A percentile compares a stretch with the other conserved stretches of the same genome.
Conservation (phyloP, 1,140 invertebrate species). For the Sarcophaga peregrina region DNA sequence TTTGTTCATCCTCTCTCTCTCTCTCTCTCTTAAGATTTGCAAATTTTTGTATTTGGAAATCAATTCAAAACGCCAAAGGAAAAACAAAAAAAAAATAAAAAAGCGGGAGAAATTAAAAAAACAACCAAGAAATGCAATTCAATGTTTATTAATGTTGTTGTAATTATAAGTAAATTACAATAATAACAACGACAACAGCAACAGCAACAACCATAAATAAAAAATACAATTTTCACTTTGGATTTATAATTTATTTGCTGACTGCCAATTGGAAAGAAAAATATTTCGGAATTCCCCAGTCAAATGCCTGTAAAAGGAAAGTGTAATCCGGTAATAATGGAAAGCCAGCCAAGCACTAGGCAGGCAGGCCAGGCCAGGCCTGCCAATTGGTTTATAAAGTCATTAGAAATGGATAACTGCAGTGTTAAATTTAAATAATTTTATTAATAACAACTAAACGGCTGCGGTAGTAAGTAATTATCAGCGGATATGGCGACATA, state of each 20-base stretch:
- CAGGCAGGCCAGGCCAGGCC: no score
- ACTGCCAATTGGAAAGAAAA: background rate
- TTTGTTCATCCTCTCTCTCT: no score
- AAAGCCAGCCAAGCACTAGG: background rate
- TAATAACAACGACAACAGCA: background rate
- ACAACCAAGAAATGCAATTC: no score
- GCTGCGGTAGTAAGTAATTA: background rate
- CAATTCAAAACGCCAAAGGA: no score
- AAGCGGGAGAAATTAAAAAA: no score
- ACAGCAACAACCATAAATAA: background rate
- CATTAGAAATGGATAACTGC: background rate
- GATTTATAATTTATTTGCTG: background rate
- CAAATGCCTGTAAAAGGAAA: background rate
- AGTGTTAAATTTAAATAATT: background rate
- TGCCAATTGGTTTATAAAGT: no score
- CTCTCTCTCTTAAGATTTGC: no score
- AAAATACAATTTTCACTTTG: background rate
- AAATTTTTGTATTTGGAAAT: no score
- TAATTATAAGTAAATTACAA: no score
- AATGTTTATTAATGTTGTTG: no score
- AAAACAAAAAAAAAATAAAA: no score
- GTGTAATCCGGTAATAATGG: background rate
- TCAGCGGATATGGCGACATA: constrained; percentile 21
- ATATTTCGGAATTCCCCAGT: constrained; percentile 7
- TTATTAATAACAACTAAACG: background rate